These are phyloP conservation scores for Lophotis ruficrista DNA, from an alignment of 2,113 vertebrate species.

Conservation along the genomic window DNA sequence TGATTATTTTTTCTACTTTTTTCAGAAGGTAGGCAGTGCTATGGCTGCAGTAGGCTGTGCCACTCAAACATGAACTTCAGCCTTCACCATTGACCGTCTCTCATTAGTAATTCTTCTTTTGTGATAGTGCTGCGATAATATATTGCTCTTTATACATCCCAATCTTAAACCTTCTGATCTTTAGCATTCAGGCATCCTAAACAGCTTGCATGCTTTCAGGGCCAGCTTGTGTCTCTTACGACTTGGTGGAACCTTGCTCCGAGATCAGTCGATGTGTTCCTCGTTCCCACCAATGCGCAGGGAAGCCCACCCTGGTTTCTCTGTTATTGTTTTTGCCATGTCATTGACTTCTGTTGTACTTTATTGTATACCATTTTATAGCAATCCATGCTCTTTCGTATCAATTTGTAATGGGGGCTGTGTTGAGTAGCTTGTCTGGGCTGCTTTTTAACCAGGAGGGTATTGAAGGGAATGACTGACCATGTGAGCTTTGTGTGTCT, in stretches of 20 bases:
- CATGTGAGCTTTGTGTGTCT: neutral
- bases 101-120: neutral
- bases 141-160: neutral
- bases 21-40: neutral
- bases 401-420: neutral
- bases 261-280: accelerated
- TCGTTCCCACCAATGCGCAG: accelerated
- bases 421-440: neutral
- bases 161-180: neutral
- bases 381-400: neutral
- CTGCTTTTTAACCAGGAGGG: neutral
- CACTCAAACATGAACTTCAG: neutral
- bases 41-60: neutral
- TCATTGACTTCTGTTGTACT: neutral
- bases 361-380: neutral
- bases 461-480: neutral
- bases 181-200: neutral
- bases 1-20: neutral
- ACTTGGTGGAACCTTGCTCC: accelerated
- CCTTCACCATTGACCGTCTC: neutral
- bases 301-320: neutral
- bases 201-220: neutral
- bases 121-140: neutral
- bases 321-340: neutral
- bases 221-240: accelerated